These are phyloP conservation scores for Nymphicus hollandicus DNA, from an alignment of 2,113 vertebrate species.

Conservation along the genomic window DNA sequence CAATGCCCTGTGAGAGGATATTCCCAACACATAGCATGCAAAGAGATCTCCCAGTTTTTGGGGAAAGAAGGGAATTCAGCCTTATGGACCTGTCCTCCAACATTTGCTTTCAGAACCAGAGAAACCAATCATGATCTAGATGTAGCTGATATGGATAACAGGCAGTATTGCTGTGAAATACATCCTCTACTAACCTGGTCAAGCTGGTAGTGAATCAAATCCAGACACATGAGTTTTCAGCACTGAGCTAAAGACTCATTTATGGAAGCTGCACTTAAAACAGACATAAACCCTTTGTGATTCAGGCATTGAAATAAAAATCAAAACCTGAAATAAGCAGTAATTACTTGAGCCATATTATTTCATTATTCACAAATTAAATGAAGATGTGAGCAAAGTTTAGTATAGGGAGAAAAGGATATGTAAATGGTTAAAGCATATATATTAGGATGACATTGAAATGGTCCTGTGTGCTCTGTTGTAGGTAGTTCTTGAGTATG, in stretches of 20 bases:
- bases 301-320: not conserved
- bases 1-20: not conserved
- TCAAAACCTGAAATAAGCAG: not conserved
- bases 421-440: not conserved
- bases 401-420: not conserved
- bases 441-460: not conserved
- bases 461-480: not conserved
- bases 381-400: not conserved
- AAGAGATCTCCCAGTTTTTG: not conserved
- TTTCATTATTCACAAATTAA: not conserved
- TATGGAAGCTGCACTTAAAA: not conserved
- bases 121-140: not conserved
- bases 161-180: not conserved
- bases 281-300: not conserved
- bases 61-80: not conserved
- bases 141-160: rapidly evolving
- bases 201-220: not conserved
- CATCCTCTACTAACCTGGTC: not conserved
- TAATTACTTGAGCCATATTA: not conserved
- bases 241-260: not conserved
- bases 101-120: not conserved
- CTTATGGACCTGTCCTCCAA: not conserved
- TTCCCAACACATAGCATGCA: not conserved
- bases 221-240: not conserved
- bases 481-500: not conserved